Base-by-base conservation (phyloP, 2,888 invertebrate species). In the Phoenoteleia sp. region DNA sequence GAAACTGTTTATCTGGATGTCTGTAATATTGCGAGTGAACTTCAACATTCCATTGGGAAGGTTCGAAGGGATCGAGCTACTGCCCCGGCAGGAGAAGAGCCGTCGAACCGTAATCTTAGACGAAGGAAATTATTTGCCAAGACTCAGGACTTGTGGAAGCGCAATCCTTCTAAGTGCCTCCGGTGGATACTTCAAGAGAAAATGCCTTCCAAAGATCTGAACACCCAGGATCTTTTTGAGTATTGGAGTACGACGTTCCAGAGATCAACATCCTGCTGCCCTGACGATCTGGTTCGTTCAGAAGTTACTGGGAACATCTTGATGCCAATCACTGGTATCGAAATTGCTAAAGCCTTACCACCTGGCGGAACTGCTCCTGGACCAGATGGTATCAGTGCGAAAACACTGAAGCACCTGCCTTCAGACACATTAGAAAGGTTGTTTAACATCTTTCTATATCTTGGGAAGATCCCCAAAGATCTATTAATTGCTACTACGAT, bases 391-490 rank as follows among this genome's bases (percentile, higher is more conserved):
- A 76, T 89, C 0, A 85, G 83, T 6, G 27, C 86, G 15, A 62
- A 81, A 0, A 72, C 83, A 0, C 90, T 88, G 88, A 81, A 75
- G 9, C 17, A 36, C 7, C 85, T 89, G 23, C 86, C 89, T 3
- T 1, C 25, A 0, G 13, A 52, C 0, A 19, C 64, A 1, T 42
- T 27, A 11, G 19, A 25, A 0, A 33, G 54, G 1, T 11, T 75
- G 0, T 84, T 45, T 27, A 84, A 84, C 36, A 4, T 75, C 5
- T 45, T 75, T n/a, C 17, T 83, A 2, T 36, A 17, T 0, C 4
- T 15, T 0, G 74, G 79, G 7, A 39, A 45, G 1, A 67, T 62
- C n/a, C 58, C 82, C 11, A 9, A 67, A 91, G 89, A 92, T 90
- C 91, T 92, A 91, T 15, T 45, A 6, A 4, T 2, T 9, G 33